Evolutionary conservation across 2,888 invertebrate species (phyloP), one percentile per base, ranked within the genome.

Genomic region (Orchesella flavescens): DNA sequence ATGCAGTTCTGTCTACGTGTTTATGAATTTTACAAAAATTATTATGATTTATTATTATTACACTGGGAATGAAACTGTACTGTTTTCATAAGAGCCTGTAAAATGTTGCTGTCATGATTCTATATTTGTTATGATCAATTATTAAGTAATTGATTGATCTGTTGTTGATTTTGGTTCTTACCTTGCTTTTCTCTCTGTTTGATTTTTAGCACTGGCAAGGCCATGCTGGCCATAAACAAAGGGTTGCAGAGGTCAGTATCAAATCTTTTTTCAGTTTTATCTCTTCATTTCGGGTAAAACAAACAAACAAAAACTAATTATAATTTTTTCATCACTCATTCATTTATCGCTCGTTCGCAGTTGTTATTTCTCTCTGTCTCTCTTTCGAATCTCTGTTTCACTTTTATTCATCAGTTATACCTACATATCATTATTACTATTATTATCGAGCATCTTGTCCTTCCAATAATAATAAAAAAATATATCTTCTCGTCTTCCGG

Each of bases 151-250:
- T 85, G 74, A 84, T 83, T 83, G 78, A 75, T 86, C 80, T 65
- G 82, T 80, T 81, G 85, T 86, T 86, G 83, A 84, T 86, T 87
- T 88, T 85, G 87, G 87, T 89, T 88, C 88, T 87, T 89, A 88
- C 86, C 86, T 88, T 89, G 89, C 89, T 91, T 91, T 90, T 91
- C 91, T 91, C 91, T 91, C 90, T 91, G 91, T 92, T 92, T 92
- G 92, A 91, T 92, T 93, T 92, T 88, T 93, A 93, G 93, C 93
- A 92, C 94, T 92, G 95, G 95, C 91, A 95, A 95, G 92, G 94
- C 94, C 90, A 93, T 95, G 91, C 93, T 95, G 91, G 94, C 94
- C 91, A 94, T 95, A 92, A 95, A 94, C 93, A 95, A 94, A 93
- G 95, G 95, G 91, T 93, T 95, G 90, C 94, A 94, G 92, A 93